Base-by-base conservation (phyloP, 1,140 invertebrate species). In the Heliconius nattereri region DNA sequence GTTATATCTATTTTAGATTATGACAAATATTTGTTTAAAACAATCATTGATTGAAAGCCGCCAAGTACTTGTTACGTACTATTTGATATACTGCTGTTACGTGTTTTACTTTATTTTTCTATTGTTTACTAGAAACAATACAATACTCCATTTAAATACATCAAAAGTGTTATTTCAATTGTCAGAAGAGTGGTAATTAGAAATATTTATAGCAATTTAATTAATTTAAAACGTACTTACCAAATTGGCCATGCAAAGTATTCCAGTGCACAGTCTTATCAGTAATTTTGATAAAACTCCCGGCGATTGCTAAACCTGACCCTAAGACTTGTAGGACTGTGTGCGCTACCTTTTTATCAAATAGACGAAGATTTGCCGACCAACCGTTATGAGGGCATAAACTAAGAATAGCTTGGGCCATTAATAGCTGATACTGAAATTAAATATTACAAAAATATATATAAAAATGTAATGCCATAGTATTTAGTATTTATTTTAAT, bases 401-500 rank as follows among this genome's bases (percentile, higher is more conserved):
- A 70, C 83, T 75, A 3, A 95, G 82, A 7, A 94, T 91, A 3
- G 87, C 86, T 81, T 94, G 85, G 0, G 88, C 86, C 89, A 92
- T 92, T 19, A 95, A 83, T 7, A 94, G 81, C 81, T 94, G 92
- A 77, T 93, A 94, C 93, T 95, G 85, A 90, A 93, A 71, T 16
- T 76, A 52, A 78, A 29, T 40, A 70, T 32, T n/a, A 52, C 3
- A 29, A 71, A 71, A 20, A 32, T 0, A 77, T 23, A n/a, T 26
- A 9, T 75, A 66, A 49, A 76, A 49, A 71, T 57, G 7, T 9
- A 37, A 37, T 37, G 7, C 2, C 9, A 57, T n/a, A 37, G 8
- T 26, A 37, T 23, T 32, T 40, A 54, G n/a, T 60, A 60, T 23
- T 23, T 3, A 60, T 52, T 19, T 52, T 7, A 20, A 52, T 20